Conservation (phyloP, 1,140 invertebrate species). For the Drosophila sp. region DNA sequence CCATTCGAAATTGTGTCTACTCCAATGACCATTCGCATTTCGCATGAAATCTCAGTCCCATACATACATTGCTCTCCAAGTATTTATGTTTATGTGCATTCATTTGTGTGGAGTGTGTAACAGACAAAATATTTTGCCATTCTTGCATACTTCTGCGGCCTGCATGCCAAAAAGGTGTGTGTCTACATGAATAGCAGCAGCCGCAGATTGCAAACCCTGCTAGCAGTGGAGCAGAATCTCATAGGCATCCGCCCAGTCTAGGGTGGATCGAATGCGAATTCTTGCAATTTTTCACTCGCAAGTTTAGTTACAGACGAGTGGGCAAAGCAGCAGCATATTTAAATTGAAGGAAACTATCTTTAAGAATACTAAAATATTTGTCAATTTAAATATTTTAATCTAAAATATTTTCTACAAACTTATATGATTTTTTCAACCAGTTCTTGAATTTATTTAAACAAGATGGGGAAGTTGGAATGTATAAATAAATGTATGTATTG, state of each 20-base stretch:
- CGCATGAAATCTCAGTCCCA: conserved; percentile 16
- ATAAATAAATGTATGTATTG: no score
- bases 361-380: no score
- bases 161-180: conserved; percentile 53
- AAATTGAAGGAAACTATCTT: no score
- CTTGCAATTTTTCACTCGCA: not conserved
- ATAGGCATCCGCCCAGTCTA: not conserved
- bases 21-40: conserved; percentile 6
- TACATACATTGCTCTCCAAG: not conserved
- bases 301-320: not conserved
- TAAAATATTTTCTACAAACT: no score
- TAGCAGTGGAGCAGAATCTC: not conserved
- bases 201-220: not conserved
- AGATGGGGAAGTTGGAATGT: no score
- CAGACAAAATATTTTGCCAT: conserved; percentile 42
- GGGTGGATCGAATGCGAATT: not conserved
- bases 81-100: not conserved
- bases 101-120: conserved; percentile 5
- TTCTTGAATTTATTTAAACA: no score
- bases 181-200: conserved; percentile 29
- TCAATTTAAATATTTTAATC: no score
- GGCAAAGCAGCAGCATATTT: no score
- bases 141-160: conserved; percentile 62
- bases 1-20: conserved; percentile 20
- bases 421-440: no score